These are phyloP conservation scores for Eurytoma adleriae DNA, from an alignment of 2,888 invertebrate genomes.

Conservation along the genomic window DNA sequence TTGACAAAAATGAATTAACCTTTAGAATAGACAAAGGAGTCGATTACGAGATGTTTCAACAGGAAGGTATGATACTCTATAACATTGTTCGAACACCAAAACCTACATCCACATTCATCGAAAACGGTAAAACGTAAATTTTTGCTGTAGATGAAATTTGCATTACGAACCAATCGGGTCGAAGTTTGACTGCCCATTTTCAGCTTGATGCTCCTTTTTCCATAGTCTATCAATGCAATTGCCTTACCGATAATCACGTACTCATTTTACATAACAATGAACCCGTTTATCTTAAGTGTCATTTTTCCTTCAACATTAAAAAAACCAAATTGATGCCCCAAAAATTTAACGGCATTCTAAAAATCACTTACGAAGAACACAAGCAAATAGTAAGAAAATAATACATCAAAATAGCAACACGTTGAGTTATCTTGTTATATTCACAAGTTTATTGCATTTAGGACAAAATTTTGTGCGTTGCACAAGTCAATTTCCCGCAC, in stretches of 20 bases:
- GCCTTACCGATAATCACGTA: constrained; percentile 59
- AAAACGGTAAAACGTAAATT: no score
- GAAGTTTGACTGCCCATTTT: constrained; percentile 77
- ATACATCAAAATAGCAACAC: no score
- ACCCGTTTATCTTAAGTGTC: constrained; percentile 59
- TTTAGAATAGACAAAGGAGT: constrained; percentile 78
- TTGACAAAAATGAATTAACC: constrained; percentile 77
- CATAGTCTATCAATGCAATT: constrained; percentile 60
- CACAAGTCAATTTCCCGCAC: constrained; percentile 84
- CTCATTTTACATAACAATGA: constrained; percentile 61
- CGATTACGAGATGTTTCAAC: constrained; percentile 76
- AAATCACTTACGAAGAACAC: constrained; percentile 73
- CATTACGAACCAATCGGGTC: constrained; percentile 78
- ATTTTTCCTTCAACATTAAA: constrained; percentile 63
- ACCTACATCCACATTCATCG: neutral
- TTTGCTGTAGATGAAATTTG: constrained; percentile 77
- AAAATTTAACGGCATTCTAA: constrained; percentile 65
- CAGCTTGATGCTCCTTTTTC: constrained; percentile 77
- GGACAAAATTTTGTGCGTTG: constrained; percentile 81
- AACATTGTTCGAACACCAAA: neutral
- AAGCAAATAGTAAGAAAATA: constrained; percentile 71
- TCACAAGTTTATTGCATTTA: constrained; percentile 65
- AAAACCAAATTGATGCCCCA: constrained; percentile 62
- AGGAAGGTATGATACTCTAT: constrained; percentile 73
- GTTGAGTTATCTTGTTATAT: neutral